Base-by-base conservation (phyloP, 2,888 invertebrate species). In the Apotomis betuletana region DNA sequence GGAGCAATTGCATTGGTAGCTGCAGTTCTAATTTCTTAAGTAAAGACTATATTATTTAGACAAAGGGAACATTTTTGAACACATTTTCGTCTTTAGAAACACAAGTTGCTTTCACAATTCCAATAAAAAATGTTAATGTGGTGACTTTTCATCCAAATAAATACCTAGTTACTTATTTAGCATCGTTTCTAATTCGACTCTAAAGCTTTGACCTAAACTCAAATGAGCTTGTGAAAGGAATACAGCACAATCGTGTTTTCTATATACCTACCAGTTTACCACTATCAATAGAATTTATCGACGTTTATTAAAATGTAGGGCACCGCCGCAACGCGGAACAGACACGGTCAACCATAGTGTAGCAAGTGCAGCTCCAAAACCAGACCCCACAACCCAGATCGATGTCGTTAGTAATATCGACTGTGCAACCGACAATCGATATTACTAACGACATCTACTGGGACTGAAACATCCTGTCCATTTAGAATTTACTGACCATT, bases 291-390 rank as follows among this genome's bases (percentile, higher is more conserved):
- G 57, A 57, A 65, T 61, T 60, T 71, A 61, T 61, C 61, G 61
- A 57, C 41, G 61, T 60, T 71, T 67, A 71, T 67, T 62, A 51
- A 67, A 67, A 71, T 69, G 49, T 69, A 70, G 70, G 65, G 44
- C 70, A 63, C 62, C 73, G 70, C 62, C 63, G 74, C 74, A 70
- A 74, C 62, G 70, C 74, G 74, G 74, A 74, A 74, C 67, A 63
- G 70, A 61, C 70, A 74, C 74, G 67, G 52, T 6, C 41, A 46
- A 12, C 62, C 49, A 62, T 55, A 72, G 63, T 72, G 52, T 62
- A 70, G 70, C 70, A 63, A 70, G 74, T 74, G 67, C 67, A 52
- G 38, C 62, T 71, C 71, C 71, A 59, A 68, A 72, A 59, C 62
- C 67, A 72, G 72, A 52, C 59, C 61, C 44, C 44, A 52, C 63